Base-by-base conservation (phyloP, 2,888 invertebrate species). In the Drosophila neonasuta region DNA sequence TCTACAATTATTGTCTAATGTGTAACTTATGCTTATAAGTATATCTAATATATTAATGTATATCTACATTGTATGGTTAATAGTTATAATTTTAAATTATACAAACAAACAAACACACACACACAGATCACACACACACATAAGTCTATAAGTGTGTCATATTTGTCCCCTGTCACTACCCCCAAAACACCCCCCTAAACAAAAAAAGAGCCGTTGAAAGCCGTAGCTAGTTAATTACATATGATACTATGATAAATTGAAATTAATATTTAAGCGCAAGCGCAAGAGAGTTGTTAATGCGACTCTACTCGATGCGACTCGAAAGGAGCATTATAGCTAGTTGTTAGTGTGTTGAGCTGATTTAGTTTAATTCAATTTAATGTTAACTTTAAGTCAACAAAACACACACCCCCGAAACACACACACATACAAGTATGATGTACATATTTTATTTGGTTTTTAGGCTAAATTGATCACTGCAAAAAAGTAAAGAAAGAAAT, bases 1-100 rank as follows among this genome's bases (percentile, higher is more conserved):
- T 85, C 83, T 88, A 86, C 87, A 85, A 73, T 87, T 72, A 85
- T 84, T 84, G 76, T 86, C 68, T 80, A 65, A 72, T 69, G 59
- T 68, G 45, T 71, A 76, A 71, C 44, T 54, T 69, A 72, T 57
- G 61, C 56, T 66, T 20, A 55, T 15, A 72, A 65, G 76, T 57
- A 71, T 50, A 62, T 63, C 65, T 66, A 59, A 62, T 39, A 69
- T 48, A 24, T 39, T 67, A 44, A 48, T 46, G 29, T 63, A 59
- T 13, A 42, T 34, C 63, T 39, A 29, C 24, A 24, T 42, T 50
- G 51, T 54, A 85, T 73, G 66, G 62, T 68, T 68, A 82, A 77
- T 72, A 77, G 68, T 62, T 81, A 79, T 86, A 86, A 73, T 78
- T 83, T 76, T 75, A 76, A 86, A 69, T 84, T 85, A 80, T 80